phyloP scores from a whole-genome alignment of 2,797 vertebrate genomes.

The Potorous gilbertii region DNA sequence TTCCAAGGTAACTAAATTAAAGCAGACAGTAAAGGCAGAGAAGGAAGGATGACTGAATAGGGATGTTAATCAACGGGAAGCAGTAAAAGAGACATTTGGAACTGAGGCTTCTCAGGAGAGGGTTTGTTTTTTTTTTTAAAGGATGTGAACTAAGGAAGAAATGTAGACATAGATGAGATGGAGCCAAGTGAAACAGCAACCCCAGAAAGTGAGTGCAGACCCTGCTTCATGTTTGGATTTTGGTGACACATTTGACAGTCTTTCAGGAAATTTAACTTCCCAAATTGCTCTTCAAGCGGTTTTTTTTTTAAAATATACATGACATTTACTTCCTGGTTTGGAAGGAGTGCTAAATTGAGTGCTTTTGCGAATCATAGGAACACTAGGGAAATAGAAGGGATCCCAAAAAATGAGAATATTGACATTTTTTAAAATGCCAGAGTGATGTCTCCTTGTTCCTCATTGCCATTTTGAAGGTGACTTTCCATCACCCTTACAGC shows the following conservation, averaged over 20 bases:
- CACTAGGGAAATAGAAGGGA: neutral
- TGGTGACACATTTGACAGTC: neutral
- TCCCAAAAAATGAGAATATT: neutral
- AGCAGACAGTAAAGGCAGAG: neutral
- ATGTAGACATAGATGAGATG: neutral
- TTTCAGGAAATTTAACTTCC: slow-evolving; percentile 22
- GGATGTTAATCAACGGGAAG: neutral
- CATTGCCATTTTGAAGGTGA: neutral
- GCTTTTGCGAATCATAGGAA: neutral
- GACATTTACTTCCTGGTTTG: neutral
- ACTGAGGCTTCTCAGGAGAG: neutral
- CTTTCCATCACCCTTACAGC: neutral
- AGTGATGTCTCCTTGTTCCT: neutral
- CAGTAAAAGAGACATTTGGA: neutral
- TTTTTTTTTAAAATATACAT: neutral
- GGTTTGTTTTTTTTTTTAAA: neutral
- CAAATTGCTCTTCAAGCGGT: neutral
- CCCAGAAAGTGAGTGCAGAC: neutral
- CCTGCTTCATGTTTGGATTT: slow-evolving; percentile 32
- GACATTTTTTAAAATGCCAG: neutral
- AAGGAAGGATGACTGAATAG: no score
- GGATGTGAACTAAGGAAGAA: neutral
- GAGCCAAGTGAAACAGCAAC: neutral
- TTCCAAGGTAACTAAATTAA: neutral
- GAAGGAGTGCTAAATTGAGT: neutral